Base-by-base conservation (phyloP, 1,140 invertebrate genomes). In the Plectrocnemia conspersa region DNA sequence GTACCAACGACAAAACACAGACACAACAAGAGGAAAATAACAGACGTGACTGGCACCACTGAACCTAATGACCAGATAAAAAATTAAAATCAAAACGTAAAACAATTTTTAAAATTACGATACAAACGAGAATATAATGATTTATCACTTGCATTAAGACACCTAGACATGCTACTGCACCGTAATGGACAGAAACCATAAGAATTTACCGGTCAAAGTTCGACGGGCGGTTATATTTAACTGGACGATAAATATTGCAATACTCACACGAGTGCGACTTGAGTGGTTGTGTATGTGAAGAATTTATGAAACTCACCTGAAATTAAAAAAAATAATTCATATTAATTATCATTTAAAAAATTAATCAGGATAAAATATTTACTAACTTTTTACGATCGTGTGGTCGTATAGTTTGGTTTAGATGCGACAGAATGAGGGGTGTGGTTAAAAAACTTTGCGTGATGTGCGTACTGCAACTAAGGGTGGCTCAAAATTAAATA, bases 381-480 rank as follows among this genome's bases (percentile, higher is more conserved):
- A 23, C n/a, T n/a, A 47, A 47, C 23, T 19, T 47, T 47, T 47
- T 32, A 47, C 45, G 5, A 19, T 47, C 35, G 25, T 47, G 32
- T 24, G 32, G 45, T 47, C 45, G 27, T 47, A 9, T n/a, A 18
- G 45, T 47, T 16, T 33, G 15, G 13, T 47, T 32, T 11, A 13
- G 24, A 7, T 33, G 6, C 27, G 13, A 29, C 11, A 24, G 24
- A 4, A 13, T 21, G 16, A 15, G 32, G 27, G 45, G 27, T 47
- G 45, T 32, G 45, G 42, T 46, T 22, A 25, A 22, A n/a, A n/a
- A 46, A 11, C 1, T 16, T 47, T 47, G 45, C 45, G 45, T 47
- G 45, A 47, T 32, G 22, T 23, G 27, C 27, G 45, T 35, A 47
- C n/a, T 33, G 29, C 27, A 41, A 41, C 38, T 7, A 33, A 32